Evolutionary conservation across 2,797 vertebrate species (phyloP), one percentile per base, ranked within the genome.

Genomic region (Siniperca obscura): DNA sequence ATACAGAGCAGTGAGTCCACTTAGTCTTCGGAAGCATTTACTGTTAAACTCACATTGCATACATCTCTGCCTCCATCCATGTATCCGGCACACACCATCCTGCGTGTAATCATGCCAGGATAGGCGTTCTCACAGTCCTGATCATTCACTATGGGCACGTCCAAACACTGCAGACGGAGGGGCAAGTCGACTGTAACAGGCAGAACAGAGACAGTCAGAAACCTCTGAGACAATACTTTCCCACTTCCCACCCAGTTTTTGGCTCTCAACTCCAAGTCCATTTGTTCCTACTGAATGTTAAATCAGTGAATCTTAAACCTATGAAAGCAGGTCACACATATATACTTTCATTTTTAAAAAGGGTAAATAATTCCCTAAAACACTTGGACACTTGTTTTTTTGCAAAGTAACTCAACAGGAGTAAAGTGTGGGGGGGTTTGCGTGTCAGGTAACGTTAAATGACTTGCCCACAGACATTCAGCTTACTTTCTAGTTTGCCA

Each of bases 51-150:
- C 87, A 95, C 95, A 75, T 93, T 94, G 87, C 95, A 96, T 0
- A 78, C 83, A n/a, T 93, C 95, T 80, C 77, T 91, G 83, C 95
- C 95, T 81, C 95, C 95, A 0, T 96, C 91, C 87, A 94, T 74
- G 85, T 79, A 91, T 1, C 95, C 95, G 0, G 93, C 94, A 72
- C 96, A 96, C 70, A 96, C 0, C 96, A 96, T 96, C 86, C 95
- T 95, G 50, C 19, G 78, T 22, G 93, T 87, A 83, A 96, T 95
- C 91, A 94, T 90, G 27, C 87, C 91, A 3, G 96, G 96, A 81
- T 96, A 96, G 69, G 94, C 68, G 0, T 81, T 88, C 9, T 94
- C 30, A 86, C 95, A 96, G 9, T 27, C 74, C 25, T 46, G 2
- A 0, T 92, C 64, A 0, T 91, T 89, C 36, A 95, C 0, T 11